phyloP scores from a whole-genome alignment of 2,113 vertebrate species.

The Panurus biarmicus region DNA sequence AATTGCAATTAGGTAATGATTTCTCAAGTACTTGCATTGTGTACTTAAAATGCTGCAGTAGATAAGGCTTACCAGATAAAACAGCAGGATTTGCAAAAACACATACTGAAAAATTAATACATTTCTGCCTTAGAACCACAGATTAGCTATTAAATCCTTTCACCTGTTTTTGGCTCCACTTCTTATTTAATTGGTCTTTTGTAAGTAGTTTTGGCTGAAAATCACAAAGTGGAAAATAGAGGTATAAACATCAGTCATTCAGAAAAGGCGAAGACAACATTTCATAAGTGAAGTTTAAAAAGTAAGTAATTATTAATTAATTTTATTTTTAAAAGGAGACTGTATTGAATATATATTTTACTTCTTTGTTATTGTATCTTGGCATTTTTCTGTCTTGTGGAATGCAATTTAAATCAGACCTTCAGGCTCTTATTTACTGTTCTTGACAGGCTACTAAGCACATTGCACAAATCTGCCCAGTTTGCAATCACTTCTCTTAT shows the following conservation, averaged over 20 bases:
- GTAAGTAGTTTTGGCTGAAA: neutral
- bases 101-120: neutral
- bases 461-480: neutral
- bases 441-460: neutral
- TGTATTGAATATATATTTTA: neutral
- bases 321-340: neutral
- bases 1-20: neutral
- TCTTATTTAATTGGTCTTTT: neutral
- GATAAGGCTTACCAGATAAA: neutral
- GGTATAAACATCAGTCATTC: neutral
- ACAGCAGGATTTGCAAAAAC: neutral
- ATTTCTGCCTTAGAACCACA: neutral
- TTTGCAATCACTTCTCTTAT: neutral
- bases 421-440: neutral
- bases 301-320: neutral
- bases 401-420: neutral
- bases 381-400: neutral
- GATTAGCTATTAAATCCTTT: neutral
- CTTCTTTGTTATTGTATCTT: neutral
- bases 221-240: neutral
- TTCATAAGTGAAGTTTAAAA: neutral
- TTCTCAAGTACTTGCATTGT: constrained; percentile 17
- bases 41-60: neutral
- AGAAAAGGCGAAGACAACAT: neutral
- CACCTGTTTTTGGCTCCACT: neutral